Conservation (phyloP, 2,113 vertebrate species). For the Eptesicus fuscus region DNA sequence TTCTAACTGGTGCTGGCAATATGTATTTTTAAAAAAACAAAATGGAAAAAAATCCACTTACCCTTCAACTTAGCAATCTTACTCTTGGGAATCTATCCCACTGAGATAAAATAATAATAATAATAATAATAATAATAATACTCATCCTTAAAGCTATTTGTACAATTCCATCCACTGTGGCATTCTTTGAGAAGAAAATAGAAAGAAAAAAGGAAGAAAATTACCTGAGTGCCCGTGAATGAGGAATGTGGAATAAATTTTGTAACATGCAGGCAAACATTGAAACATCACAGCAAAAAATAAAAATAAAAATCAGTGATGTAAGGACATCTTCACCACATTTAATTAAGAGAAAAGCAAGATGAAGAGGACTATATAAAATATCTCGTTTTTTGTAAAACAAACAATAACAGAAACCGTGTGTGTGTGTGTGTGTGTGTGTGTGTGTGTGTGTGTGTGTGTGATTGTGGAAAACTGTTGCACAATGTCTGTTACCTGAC, state of each 20-base stretch:
- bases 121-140: not conserved
- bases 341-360: not conserved
- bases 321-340: not conserved
- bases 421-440: no score
- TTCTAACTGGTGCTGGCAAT: not conserved
- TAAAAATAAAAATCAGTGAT: not conserved
- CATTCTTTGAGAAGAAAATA: not conserved
- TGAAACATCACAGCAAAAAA: not conserved
- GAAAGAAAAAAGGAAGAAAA: not conserved
- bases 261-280: not conserved
- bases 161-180: not conserved
- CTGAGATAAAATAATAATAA: not conserved
- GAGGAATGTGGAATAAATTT: not conserved
- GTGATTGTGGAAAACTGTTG: not conserved
- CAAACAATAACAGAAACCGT: not conserved
- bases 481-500: not conserved
- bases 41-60: not conserved
- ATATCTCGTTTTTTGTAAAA: not conserved
- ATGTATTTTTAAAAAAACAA: not conserved
- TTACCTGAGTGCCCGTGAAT: not conserved
- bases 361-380: not conserved
- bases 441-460: not conserved
- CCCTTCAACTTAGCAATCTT: not conserved
- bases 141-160: not conserved
- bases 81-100: not conserved